A percentile compares a stretch with the other conserved stretches of the same genome.
phyloP scores from a whole-genome alignment of 2,113 vertebrate genomes.

The Triplophysa tibetana region DNA sequence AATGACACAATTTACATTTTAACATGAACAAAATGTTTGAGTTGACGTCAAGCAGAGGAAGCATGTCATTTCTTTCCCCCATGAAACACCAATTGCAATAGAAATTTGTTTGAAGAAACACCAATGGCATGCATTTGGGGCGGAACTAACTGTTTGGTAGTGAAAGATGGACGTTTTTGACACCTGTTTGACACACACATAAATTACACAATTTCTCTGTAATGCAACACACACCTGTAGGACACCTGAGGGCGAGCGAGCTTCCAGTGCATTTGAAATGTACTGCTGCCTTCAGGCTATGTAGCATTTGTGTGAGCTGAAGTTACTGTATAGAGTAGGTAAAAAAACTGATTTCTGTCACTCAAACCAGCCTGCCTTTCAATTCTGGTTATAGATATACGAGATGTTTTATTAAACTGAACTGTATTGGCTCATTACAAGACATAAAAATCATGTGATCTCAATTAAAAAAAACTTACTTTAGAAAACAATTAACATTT shows the following conservation, averaged over 20 bases:
- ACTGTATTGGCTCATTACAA: slow-evolving; percentile 46
- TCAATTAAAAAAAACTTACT: slow-evolving; percentile 44
- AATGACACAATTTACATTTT: too few species aligned
- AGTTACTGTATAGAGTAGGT: slow-evolving; percentile 49
- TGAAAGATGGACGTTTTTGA: too few species aligned
- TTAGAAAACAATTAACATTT: slow-evolving; percentile 41
- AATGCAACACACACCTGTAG: background rate
- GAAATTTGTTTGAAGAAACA: too few species aligned
- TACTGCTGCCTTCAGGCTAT: background rate
- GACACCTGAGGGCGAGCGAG: background rate
- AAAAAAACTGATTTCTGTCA: slow-evolving; percentile 45
- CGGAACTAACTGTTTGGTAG: too few species aligned
- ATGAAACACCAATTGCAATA: too few species aligned
- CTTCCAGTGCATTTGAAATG: background rate
- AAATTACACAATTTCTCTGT: background rate
- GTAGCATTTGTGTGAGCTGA: background rate
- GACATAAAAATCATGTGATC: slow-evolving; percentile 44
- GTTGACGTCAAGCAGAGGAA: too few species aligned
- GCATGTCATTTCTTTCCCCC: too few species aligned
- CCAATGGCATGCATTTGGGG: too few species aligned
- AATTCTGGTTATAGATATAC: background rate
- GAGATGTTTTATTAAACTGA: slow-evolving; percentile 57
- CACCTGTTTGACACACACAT: too few species aligned
- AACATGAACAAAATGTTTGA: too few species aligned
- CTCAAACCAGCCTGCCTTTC: slow-evolving; percentile 51